These are phyloP conservation scores for Molorchus minor DNA, from an alignment of 2,888 invertebrate species.

Conservation along the genomic window DNA sequence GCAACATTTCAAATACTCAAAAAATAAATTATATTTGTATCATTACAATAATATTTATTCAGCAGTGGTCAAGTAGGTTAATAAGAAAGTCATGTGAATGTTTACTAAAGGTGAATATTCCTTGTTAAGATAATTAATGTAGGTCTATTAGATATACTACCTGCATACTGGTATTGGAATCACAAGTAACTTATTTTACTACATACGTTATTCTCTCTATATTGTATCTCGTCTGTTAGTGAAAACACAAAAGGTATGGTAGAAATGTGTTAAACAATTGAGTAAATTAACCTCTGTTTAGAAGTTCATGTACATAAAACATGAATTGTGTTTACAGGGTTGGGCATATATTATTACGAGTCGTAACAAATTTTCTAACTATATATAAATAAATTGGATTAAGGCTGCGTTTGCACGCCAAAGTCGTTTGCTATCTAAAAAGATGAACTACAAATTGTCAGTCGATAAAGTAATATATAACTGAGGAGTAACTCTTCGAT, in stretches of 20 bases:
- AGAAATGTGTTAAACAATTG: background rate
- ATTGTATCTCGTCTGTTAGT: background rate
- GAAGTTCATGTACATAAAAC: no score
- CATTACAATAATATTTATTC: background rate
- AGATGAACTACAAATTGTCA: no score
- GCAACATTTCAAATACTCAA: background rate
- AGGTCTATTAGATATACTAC: slow-evolving; percentile 12
- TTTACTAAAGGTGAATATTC: slow-evolving; percentile 20
- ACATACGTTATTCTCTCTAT: slow-evolving; percentile 16
- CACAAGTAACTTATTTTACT: background rate
- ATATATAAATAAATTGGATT: no score
- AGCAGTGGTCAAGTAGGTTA: background rate
- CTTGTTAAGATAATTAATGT: slow-evolving; percentile 10
- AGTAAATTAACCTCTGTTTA: no score
- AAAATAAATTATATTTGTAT: background rate
- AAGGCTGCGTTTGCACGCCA: no score
- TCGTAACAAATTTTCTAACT: no score
- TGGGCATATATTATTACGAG: no score
- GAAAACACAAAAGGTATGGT: background rate
- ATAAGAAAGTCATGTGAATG: slow-evolving; percentile 11
- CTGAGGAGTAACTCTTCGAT: no score
- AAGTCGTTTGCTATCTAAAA: no score
- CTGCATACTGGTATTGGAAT: slow-evolving; percentile 21
- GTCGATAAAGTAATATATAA: no score
- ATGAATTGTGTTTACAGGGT: no score